A percentile compares a stretch with the other conserved stretches of the same genome.
phyloP scores from a whole-genome alignment of 2,113 vertebrate species.

The Poecilia latipinna region DNA sequence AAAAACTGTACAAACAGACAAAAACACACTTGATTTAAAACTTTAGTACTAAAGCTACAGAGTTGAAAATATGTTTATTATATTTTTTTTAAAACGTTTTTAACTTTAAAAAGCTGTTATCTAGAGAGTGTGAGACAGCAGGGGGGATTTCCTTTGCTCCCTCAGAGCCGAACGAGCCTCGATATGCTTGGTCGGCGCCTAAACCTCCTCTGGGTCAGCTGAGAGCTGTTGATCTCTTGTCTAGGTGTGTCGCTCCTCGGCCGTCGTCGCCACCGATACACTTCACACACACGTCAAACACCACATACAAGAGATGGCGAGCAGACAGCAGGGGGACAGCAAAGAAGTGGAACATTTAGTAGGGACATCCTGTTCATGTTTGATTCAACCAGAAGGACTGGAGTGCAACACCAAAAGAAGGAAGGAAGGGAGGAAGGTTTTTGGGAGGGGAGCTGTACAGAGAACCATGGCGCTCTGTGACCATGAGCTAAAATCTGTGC shows the following conservation, averaged over 20 bases:
- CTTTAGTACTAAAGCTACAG: slow-evolving; percentile 84
- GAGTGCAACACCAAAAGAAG: slow-evolving; percentile 59
- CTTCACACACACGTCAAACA: slow-evolving; percentile 51
- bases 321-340: slow-evolving; percentile 48
- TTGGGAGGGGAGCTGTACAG: slow-evolving; percentile 48
- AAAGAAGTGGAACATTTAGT: slow-evolving; percentile 70
- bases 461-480: slow-evolving; percentile 45
- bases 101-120: slow-evolving; percentile 68
- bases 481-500: slow-evolving; percentile 51
- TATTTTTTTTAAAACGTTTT: slow-evolving; percentile 43
- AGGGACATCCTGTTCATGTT: slow-evolving; percentile 42
- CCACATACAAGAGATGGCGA: slow-evolving; percentile 40
- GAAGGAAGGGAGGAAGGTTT: no score
- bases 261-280: slow-evolving; percentile 26
- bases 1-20: slow-evolving; percentile 82
- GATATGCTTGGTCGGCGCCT: neutral
- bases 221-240: slow-evolving; percentile 24
- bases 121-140: slow-evolving; percentile 27
- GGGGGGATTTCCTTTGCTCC: slow-evolving; percentile 10
- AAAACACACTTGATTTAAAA: slow-evolving; percentile 80
- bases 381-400: slow-evolving; percentile 39
- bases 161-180: slow-evolving; percentile 12
- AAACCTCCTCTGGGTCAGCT: slow-evolving; percentile 20
- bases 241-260: slow-evolving; percentile 35
- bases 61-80: slow-evolving; percentile 80